phyloP scores from a whole-genome alignment of 2,113 vertebrate species.

The Orcinus orca region DNA sequence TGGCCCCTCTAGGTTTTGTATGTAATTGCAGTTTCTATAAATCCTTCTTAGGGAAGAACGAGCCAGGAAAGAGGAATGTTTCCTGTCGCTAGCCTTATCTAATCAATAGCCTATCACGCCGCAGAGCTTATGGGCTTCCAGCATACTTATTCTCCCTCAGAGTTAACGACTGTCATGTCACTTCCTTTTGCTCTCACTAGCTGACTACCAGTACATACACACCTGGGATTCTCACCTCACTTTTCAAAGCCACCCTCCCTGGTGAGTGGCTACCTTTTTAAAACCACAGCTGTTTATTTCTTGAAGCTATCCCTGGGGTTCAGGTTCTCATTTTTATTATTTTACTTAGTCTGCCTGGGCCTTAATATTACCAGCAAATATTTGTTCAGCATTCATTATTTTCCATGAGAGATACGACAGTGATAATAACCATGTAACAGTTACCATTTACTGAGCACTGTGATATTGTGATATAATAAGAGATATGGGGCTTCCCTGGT shows the following conservation, averaged over 20 bases:
- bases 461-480: background rate
- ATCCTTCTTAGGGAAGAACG: background rate
- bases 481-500: no score
- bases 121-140: rapidly evolving
- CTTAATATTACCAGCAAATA: background rate
- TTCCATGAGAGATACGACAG: background rate
- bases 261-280: background rate
- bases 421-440: background rate
- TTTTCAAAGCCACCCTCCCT: background rate
- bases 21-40: background rate
- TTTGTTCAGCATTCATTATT: background rate
- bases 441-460: background rate
- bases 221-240: background rate
- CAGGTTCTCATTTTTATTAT: background rate
- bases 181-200: background rate
- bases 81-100: background rate
- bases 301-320: background rate
- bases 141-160: background rate
- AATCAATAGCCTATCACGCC: background rate
- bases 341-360: background rate
- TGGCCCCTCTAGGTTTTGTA: background rate
- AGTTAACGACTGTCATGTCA: background rate
- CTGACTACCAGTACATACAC: background rate
- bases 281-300: background rate
- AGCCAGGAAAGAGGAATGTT: background rate